Evolutionary conservation across 2,797 vertebrate genomes (phyloP), one percentile per base, ranked within the genome.

Genomic region (Notolabrus celidotus): DNA sequence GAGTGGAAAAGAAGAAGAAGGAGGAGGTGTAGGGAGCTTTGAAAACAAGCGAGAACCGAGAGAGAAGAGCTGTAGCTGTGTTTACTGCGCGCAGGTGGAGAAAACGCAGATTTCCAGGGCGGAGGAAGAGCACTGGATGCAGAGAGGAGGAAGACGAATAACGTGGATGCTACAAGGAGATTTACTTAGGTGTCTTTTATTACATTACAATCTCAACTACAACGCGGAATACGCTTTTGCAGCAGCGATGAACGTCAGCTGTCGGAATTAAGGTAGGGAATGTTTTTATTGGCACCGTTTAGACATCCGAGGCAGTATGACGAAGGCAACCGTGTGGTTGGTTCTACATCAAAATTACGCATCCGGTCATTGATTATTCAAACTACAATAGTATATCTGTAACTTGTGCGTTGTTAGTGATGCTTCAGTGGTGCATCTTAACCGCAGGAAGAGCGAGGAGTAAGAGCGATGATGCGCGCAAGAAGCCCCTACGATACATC

Each of bases 181-280:
- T 14, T 67, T 61, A 36, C 36, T 36, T 36, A 1, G 10, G 34
- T 12, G 11, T 10, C 34, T 36, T 10, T 36, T 34, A 12, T 36
- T 36, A 1, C 3, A 36, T 36, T 14, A 3, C 10, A 8, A 63
- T 5, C 19, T 10, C 2, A 54, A 78, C 46, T 60, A n/a, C 14
- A 15, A 38, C 47, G 60, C 50, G 84, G 87, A 88, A 58, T 74
- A 76, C 11, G 39, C 9, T 29, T 69, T 57, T 31, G 52, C 54
- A 29, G 29, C 80, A 73, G 20, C 63, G 75, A 92, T 67, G 79
- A 92, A 83, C 50, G 27, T 54, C 42, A 67, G 70, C 66, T 71
- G 54, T 85, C 64, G 50, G 55, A 61, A 41, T 8, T 88, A 60
- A 90, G 91, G 89, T 91, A 90, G 62, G 87, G 67, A 42, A 19